phyloP scores from a whole-genome alignment of 2,113 vertebrate species.

The Tamias sibiricus region DNA sequence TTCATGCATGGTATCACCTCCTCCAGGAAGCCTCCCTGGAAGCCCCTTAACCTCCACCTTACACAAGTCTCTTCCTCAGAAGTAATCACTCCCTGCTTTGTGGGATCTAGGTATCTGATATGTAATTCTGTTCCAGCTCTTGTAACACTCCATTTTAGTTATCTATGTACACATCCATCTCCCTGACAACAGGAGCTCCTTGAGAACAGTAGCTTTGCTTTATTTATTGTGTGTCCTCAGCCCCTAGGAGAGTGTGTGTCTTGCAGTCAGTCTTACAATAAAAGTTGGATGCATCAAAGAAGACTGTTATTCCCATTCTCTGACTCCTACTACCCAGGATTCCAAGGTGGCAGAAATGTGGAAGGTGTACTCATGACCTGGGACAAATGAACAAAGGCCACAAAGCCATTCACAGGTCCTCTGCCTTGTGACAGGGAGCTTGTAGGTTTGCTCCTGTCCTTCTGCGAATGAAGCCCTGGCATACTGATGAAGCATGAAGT shows the following conservation, averaged over 20 bases:
- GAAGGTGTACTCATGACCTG: fast-evolving
- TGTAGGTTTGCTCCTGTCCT: fast-evolving
- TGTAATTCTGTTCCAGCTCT: not conserved
- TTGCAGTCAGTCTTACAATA: not conserved
- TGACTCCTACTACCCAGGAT: not conserved
- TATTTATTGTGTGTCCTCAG: not conserved
- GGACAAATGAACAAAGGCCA: too few species aligned
- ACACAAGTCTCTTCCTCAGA: not conserved
- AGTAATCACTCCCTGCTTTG: not conserved
- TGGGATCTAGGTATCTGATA: not conserved
- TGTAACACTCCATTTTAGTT: not conserved
- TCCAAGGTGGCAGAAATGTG: not conserved
- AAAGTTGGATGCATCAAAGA: not conserved
- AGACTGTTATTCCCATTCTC: not conserved
- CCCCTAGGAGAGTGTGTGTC: not conserved
- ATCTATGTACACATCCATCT: not conserved
- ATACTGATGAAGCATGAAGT: not conserved
- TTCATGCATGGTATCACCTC: not conserved
- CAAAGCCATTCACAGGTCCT: not conserved
- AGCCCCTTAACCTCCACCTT: not conserved
- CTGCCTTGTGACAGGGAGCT: not conserved
- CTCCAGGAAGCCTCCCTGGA: not conserved
- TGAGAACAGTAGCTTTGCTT: not conserved
- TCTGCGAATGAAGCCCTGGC: not conserved
- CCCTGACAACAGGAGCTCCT: not conserved